These are phyloP conservation scores for Nudaria mundana DNA, from an alignment of 2,888 invertebrate species.

Conservation along the genomic window DNA sequence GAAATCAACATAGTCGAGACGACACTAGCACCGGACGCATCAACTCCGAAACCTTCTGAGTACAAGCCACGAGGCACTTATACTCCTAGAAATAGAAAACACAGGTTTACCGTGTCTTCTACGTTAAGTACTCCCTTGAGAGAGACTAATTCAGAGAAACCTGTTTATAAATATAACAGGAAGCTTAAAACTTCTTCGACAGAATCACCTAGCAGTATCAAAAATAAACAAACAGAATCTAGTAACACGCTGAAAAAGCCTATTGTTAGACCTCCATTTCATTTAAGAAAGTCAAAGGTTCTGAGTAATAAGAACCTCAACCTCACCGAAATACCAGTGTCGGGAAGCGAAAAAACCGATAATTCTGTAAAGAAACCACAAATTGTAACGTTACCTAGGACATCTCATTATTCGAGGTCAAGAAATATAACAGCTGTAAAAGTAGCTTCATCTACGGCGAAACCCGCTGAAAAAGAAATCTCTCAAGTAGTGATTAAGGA, in stretches of 20 bases:
- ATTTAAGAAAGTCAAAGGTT: conserved; percentile 48
- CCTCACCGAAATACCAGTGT: conserved; percentile 37
- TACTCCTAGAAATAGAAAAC: conserved; percentile 52
- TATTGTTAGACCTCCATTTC: conserved; percentile 49
- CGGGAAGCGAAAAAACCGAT: conserved; percentile 27
- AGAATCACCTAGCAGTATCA: conserved; percentile 37
- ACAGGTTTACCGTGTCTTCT: conserved; percentile 41
- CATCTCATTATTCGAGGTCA: conserved; percentile 61
- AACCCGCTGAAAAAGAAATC: conserved; percentile 23
- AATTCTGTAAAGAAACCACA: conserved; percentile 28
- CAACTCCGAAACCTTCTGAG: conserved; percentile 43
- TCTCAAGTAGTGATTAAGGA: conserved; percentile 42
- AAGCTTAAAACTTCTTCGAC: conserved; percentile 58
- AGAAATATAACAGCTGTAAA: conserved; percentile 43
- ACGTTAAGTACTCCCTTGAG: conserved; percentile 30
- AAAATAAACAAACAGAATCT: conserved; percentile 43
- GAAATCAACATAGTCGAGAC: conserved; percentile 35
- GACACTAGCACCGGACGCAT: conserved; percentile 32
- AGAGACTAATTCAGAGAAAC: conserved; percentile 41
- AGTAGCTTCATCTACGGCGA: conserved; percentile 35
- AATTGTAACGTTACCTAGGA: conserved; percentile 51
- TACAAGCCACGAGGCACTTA: conserved; percentile 55
- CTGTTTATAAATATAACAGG: conserved; percentile 57
- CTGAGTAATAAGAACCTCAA: too few species aligned
- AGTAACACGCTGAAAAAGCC: conserved; percentile 48